These are phyloP conservation scores for Butorides virescens DNA, from an alignment of 2,113 vertebrate genomes.

Conservation along the genomic window DNA sequence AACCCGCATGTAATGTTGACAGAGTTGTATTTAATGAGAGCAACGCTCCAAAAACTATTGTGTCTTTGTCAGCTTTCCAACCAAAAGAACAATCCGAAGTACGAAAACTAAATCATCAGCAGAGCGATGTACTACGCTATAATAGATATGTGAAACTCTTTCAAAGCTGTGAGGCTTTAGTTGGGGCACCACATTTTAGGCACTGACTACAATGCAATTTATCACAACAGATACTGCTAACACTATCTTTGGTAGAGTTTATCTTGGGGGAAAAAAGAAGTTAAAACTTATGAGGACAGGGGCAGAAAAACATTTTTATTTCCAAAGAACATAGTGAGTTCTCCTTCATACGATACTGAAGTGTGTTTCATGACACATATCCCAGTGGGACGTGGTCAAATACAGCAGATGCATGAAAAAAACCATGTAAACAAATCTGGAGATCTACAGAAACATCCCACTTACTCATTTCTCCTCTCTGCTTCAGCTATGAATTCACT, in stretches of 20 bases:
- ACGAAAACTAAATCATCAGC: not conserved
- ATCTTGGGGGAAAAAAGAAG: not conserved
- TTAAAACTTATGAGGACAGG: not conserved
- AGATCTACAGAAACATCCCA: not conserved
- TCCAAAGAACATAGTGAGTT: not conserved
- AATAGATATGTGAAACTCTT: not conserved
- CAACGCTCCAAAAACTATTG: not conserved
- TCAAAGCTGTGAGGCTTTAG: not conserved
- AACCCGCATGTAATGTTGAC: not conserved
- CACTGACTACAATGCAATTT: not conserved
- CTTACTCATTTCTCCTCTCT: not conserved
- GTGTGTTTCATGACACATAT: not conserved
- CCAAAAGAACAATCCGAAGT: not conserved
- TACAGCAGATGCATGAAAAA: not conserved
- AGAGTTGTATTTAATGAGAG: not conserved
- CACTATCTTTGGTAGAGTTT: not conserved
- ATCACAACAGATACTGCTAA: not conserved
- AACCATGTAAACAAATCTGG: not conserved
- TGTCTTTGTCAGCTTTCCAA: not conserved
- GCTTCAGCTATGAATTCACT: not conserved
- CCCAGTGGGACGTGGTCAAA: not conserved
- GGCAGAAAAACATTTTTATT: not conserved
- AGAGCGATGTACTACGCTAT: not conserved
- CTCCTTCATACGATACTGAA: not conserved
- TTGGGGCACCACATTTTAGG: not conserved